Evolutionary conservation across 2,113 vertebrate genomes (phyloP), one percentile per base, ranked within the genome.

Genomic region (Syrmaticus mikado): DNA sequence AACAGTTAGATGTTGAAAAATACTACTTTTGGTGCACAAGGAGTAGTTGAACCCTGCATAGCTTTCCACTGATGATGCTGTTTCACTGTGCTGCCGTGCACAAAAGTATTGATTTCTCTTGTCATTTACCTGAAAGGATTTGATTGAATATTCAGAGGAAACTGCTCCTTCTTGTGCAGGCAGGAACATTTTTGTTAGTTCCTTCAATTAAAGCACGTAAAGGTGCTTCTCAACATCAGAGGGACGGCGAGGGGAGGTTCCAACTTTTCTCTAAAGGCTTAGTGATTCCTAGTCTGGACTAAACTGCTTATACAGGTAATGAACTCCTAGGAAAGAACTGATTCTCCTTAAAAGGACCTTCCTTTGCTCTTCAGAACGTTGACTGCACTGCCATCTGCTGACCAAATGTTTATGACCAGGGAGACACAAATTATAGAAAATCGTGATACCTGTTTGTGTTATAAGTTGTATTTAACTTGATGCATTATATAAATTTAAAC

Each of bases 311-410:
- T 58, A 8, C n/a, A 41, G 46, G 46, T 46, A n/a, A 22, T 41
- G 17, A 74, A 65, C 19, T 18, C 11, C 17, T 32, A 40, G 38
- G 7, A 2, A 4, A 11, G 14, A 21, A 18, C 18, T 34, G 20
- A 30, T 43, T 43, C 27, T 68, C 14, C 21, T 85, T 81, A 57
- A 45, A 88, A 91, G 57, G 30, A 46, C 38, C 28, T 85, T 77
- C 61, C 50, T 73, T 73, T 48, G 28, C 58, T 77, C 7, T 65
- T 85, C 38, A 8, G 32, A 30, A 40, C 14, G 50, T 32, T 96
- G 85, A 41, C 85, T 93, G 81, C 74, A 93, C 65, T 95, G 95
- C 96, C 97, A 93, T 76, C 96, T 97, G 85, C 92, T 90, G 96
- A 34, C 80, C 45, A n/a, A 30, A 15, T 25, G 38, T 24, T 74